Conservation (phyloP, 2,888 invertebrate species). For the Chesias legatella region DNA sequence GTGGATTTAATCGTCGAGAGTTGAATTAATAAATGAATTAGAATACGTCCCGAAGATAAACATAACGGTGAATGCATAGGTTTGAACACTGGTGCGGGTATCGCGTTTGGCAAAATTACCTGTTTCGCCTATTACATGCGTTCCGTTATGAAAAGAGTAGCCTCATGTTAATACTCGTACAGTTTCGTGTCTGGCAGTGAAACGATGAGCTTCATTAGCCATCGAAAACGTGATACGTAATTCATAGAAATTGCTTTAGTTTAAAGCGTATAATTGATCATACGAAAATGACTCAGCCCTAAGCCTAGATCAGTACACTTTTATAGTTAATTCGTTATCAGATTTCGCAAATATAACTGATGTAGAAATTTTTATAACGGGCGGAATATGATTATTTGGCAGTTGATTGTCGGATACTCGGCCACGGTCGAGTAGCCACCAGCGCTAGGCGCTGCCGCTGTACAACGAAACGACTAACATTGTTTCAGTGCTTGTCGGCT, state of each 20-base stretch:
- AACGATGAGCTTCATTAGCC: slow-evolving; percentile 1
- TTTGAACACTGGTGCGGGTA: too few species aligned
- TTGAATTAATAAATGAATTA: too few species aligned
- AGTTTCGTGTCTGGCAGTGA: slow-evolving; percentile 3
- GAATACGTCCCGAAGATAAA: too few species aligned
- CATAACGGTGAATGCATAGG: too few species aligned
- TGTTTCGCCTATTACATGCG: too few species aligned
- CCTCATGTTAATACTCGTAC: slow-evolving; percentile 7
- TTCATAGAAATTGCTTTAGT: neutral
- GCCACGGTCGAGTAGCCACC: slow-evolving; percentile 11
- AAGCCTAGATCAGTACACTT: too few species aligned
- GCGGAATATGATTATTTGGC: slow-evolving; percentile 10
- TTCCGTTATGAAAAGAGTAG: slow-evolving; percentile 3
- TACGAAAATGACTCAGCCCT: too few species aligned
- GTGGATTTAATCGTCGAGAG: too few species aligned
- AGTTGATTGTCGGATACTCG: slow-evolving; percentile 8
- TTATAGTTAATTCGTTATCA: too few species aligned
- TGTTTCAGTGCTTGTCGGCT: slow-evolving; percentile 19
- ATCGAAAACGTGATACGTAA: slow-evolving; percentile 1
- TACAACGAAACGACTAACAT: slow-evolving; percentile 30
- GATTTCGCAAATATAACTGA: neutral
- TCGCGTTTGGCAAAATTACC: too few species aligned
- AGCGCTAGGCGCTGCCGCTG: slow-evolving; percentile 1
- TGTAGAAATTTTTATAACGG: slow-evolving; percentile 13
- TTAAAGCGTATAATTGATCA: too few species aligned